These are phyloP conservation scores for Phenganax subtilis DNA, from an alignment of 92 coral and sea anemone genomes.

Conservation along the genomic window DNA sequence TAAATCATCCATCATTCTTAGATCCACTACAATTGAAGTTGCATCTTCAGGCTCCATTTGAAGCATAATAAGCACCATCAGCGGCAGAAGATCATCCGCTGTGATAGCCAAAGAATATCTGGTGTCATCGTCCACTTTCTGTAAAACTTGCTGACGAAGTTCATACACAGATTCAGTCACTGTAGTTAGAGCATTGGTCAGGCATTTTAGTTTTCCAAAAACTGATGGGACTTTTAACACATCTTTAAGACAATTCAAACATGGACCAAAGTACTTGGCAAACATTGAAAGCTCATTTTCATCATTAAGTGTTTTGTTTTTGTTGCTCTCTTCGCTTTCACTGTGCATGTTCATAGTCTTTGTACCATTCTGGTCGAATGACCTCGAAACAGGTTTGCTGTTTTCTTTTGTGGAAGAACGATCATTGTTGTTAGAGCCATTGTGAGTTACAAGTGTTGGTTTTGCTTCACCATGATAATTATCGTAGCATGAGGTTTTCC, in stretches of 20 bases:
- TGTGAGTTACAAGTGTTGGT: background rate
- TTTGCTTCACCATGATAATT: background rate
- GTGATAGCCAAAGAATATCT: constrained; percentile 73
- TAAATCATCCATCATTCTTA: constrained; percentile 70
- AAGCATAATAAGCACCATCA: constrained; percentile 82
- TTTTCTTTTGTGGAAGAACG: background rate
- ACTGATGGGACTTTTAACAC: constrained; percentile 70
- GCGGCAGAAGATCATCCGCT: constrained; percentile 87
- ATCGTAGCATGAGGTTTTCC: background rate
- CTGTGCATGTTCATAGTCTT: no score
- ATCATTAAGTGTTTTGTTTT: background rate
- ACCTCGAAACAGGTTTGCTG: background rate
- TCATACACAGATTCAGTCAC: constrained; percentile 78
- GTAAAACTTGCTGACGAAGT: constrained; percentile 57
- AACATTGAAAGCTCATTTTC: constrained; percentile 58
- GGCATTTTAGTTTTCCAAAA: constrained; percentile 71
- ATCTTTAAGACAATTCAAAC: constrained; percentile 71
- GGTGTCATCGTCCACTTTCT: constrained; percentile 49
- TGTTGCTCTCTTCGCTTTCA: background rate
- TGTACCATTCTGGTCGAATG: background rate
- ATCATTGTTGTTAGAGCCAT: background rate
- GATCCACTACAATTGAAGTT: constrained; percentile 78
- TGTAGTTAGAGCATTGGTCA: constrained; percentile 77
- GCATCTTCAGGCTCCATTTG: constrained; percentile 94
- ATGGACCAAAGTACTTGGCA: constrained; percentile 91